A percentile compares a stretch with the other conserved stretches of the same genome.
These are phyloP conservation scores for Lota lota DNA, from an alignment of 2,113 vertebrate genomes.

Conservation along the genomic window DNA sequence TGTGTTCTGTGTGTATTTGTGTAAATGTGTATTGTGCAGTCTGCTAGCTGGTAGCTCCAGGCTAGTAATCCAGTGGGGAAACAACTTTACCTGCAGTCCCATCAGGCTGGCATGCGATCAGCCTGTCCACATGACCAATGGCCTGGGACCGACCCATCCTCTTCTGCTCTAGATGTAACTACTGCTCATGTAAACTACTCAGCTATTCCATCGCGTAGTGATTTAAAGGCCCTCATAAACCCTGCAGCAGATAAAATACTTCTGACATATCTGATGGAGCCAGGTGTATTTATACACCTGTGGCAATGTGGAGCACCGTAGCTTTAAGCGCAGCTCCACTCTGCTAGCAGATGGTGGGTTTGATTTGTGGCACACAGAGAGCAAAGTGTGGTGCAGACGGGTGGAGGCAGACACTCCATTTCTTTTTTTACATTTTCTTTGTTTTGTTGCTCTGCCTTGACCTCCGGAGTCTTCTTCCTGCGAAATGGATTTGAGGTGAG, in stretches of 20 bases:
- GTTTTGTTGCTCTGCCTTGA: constrained; percentile 21
- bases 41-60: constrained; percentile 17
- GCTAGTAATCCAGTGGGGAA: constrained; percentile 33
- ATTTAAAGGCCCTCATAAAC: not conserved
- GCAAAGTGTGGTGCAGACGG: constrained; percentile 11
- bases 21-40: not conserved
- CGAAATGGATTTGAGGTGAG: constrained; percentile 22
- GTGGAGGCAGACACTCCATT: constrained; percentile 25
- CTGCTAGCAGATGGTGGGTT: not conserved
- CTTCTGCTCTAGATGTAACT: not conserved
- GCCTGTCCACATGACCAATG: constrained; percentile 22
- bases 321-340: no score
- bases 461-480: constrained; percentile 37
- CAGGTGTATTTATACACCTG: constrained; percentile 19
- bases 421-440: not conserved
- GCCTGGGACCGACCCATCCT: no score
- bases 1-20: constrained; percentile 8
- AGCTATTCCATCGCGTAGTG: not conserved
- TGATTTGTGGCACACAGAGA: constrained; percentile 32
- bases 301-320: constrained; percentile 2
- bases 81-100: constrained; percentile 16
- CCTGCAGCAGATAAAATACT: not conserved
- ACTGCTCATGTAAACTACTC: no score
- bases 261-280: not conserved
- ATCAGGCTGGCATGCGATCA: constrained; percentile 33